Base-by-base conservation (phyloP, 2,113 vertebrate genomes). In the Melanocharis versteri region DNA sequence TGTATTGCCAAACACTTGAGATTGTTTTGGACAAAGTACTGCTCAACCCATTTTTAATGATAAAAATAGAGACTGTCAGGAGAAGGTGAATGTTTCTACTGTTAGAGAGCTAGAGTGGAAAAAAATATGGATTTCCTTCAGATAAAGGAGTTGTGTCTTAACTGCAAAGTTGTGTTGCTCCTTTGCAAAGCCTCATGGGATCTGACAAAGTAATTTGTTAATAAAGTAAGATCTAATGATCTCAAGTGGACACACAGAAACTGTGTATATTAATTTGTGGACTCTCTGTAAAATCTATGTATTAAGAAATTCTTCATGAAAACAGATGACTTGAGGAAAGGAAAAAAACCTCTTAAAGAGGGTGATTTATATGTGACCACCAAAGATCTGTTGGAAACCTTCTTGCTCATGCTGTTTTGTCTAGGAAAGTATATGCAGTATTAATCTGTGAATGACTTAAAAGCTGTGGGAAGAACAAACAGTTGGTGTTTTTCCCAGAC, bases 1-100 rank as follows among this genome's bases (percentile, higher is more conserved):
- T 81, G 85, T 93, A 78, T 96, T 97, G 97, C 97, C 96, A 97
- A 97, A 95, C 87, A 87, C 88, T 97, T 87, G 88, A 92, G 95
- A 96, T 96, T 97, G 88, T 97, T 97, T 97, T 98, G 93, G 96
- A 95, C 94, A 90, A 96, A 94, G 70, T 81, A 86, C 64, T 86
- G 57, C 75, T 94, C 56, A 47, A 70, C 53, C 72, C 62, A 65
- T 92, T 97, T 96, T 97, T 96, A 96, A 96, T 96, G 96, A 96
- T 94, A 72, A 88, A 96, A 94, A 93, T 96, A 95, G 69, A 95
- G 91, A 37, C 40, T 73, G 48, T 96, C 75, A 85, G 77, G 26
- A 93, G 68, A 94, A 94, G 45, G 75, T 78, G 79, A 80, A 89
- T 83, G 26, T 92, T 94, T 90, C 80, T 94, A 76, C 78, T 62